Evolutionary conservation across 2,888 invertebrate species (phyloP), one percentile per base, ranked within the genome.

Genomic region (Resseliella maxima): DNA sequence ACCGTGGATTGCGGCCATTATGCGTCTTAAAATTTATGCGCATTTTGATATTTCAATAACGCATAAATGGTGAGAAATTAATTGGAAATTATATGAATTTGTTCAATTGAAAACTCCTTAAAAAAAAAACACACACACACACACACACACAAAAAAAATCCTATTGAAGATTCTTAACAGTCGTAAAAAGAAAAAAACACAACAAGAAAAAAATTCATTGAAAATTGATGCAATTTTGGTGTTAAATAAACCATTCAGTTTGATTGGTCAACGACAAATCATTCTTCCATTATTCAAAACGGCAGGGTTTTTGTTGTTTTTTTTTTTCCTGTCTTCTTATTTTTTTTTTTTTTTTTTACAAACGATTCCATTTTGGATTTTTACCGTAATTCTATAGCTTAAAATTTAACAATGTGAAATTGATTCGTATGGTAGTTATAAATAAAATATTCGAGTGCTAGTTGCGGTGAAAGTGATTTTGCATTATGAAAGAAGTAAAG

Each of bases 1-100:
- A 27, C 5, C 15, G 59, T 24, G 72, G 31, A 72, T 72, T 35
- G 72, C 18, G 72, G 72, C 31, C 72, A 72, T 72, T 35, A 59
- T 24, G 31, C 5, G 72, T 12, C 27, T 31, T 5, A 31, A 27
- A 72, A 72, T 31, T 72, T 72, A 72, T 72, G 31, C 72, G 72
- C 31, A 72, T 31, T 31, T 72, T 12, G 59, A n/a, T 59, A 24
- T 72, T 59, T 18, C 24, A 59, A 59, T 59, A 59, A 24, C 31
- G 72, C 31, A 2, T 72, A 31, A 12, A 31, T 72, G 72, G 31
- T 72, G 72, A 72, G 27, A 72, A 72, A 72, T 72, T 72, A 72
- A 72, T 72, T 72, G 72, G 31, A 31, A 72, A 72, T 72, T 72
- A 72, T 24, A 31, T 72, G 31, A 31, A 31, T 31, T 72, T 18